Evolutionary conservation across 1,140 invertebrate species (phyloP), one percentile per base, ranked within the genome.

Genomic region (Chrysomallon squamiferum): DNA sequence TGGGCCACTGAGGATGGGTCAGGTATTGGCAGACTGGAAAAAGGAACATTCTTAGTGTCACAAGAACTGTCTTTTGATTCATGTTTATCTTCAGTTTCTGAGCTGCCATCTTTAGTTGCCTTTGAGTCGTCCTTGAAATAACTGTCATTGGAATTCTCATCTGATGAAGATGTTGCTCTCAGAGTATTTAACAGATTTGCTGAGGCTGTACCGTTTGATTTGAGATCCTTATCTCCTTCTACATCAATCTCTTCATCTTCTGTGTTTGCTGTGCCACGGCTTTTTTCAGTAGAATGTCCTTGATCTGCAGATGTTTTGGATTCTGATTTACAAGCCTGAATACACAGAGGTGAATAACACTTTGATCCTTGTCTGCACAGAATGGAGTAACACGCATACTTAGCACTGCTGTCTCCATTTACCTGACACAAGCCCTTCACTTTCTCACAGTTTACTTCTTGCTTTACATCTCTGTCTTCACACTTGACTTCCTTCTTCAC

Each of bases 261-360:
- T 38, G 61, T 54, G 29, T n/a, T 35, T 0, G 22, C 49, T 13
- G 25, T 57, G 62, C 27, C 47, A n/a, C 25, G n/a, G 2, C n/a
- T 54, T 27, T 54, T 54, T 15, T 54, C 62, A 52, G 74, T 62
- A 18, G 77, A 71, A 4, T 75, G 82, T 92, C 94, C 25, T 91
- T 84, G 11, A 91, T 92, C 5, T n/a, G 62, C 72, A 38, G 35
- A 29, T 30, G 15, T 30, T 5, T 30, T 18, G 20, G n/a, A 15
- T 25, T 22, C 27, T 56, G 15, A 25, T 25, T 56, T 56, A 13
- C 22, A 56, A 22, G 3, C 6, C 5, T 5, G 15, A 20, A 57
- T 59, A 61, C 69, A 71, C 9, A 71, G 15, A 13, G 63, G 61
- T n/a, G 71, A 72, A 41, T 69, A 72, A 59, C 71, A 72, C 27